Evolutionary conservation across 2,888 invertebrate genomes (phyloP).

Genomic region (Hyposoter dolosus): DNA sequence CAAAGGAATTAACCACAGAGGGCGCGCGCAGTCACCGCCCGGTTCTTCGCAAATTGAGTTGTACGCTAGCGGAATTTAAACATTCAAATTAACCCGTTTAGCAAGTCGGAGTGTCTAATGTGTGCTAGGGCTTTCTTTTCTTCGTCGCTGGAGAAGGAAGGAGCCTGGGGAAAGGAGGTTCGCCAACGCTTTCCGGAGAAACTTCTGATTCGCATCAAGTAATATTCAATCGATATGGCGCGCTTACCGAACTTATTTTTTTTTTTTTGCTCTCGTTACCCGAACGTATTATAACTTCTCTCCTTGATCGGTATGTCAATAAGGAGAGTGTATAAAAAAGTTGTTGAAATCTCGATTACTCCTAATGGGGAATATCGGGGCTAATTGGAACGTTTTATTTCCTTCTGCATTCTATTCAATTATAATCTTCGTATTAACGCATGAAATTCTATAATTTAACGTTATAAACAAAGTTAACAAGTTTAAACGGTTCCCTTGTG

Average conservation of each 20-base stretch:
- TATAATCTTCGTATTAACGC: neutral
- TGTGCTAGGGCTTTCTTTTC: conserved; percentile 71
- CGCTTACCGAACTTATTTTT: conserved; percentile 32
- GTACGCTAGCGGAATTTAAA: conserved; percentile 81
- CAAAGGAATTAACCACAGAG: conserved; percentile 77
- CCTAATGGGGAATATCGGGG: neutral
- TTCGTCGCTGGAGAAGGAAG: conserved; percentile 5
- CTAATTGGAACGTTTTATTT: neutral
- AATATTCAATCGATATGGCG: conserved; percentile 80
- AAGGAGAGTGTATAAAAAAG: neutral
- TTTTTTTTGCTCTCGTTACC: conserved; percentile 1
- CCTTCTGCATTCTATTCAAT: neutral
- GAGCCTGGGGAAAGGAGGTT: neutral
- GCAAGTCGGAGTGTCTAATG: conserved; percentile 82
- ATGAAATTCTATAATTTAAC: neutral
- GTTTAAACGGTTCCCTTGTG: neutral
- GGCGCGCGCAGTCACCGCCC: conserved; percentile 32
- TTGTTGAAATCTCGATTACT: conserved; percentile 11
- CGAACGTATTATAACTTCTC: conserved; percentile 12
- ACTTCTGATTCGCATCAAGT: conserved; percentile 68
- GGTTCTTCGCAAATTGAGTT: conserved; percentile 81
- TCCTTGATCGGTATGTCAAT: conserved; percentile 14
- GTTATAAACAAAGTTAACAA: neutral
- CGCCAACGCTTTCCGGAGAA: conserved; percentile 64
- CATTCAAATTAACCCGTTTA: conserved; percentile 84